Percentiles rank a stretch among this genome's conserved stretches.
Conservation (phyloP, 2,113 vertebrate species). For the Puffinus mauretanicus region DNA sequence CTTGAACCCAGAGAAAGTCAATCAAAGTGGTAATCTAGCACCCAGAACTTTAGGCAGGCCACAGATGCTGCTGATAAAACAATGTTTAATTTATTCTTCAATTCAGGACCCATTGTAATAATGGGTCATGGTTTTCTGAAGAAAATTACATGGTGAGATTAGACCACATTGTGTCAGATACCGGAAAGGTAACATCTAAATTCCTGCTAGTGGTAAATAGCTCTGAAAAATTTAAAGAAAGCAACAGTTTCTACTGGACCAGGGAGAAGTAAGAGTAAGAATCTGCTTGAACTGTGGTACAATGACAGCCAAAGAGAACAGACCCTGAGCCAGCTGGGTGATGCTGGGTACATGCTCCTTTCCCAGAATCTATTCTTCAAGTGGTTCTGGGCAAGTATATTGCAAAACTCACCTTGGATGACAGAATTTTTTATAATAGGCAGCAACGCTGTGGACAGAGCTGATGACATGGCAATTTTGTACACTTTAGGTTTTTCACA, state of each 20-base stretch:
- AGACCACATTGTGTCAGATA: background rate
- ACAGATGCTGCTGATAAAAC: background rate
- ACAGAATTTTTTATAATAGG: background rate
- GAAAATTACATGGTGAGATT: background rate
- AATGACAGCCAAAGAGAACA: background rate
- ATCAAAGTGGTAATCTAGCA: background rate
- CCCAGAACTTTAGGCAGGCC: background rate
- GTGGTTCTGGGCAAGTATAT: background rate
- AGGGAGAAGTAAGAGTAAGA: background rate
- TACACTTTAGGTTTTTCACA: background rate
- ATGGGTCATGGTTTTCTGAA: accelerated
- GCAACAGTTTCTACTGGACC: background rate
- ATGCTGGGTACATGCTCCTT: background rate
- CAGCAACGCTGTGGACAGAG: background rate
- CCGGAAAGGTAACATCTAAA: background rate
- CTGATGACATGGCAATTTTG: background rate
- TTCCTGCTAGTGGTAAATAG: background rate
- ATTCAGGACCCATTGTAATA: background rate
- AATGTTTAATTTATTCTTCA: background rate
- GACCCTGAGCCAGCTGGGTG: background rate
- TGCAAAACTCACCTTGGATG: background rate
- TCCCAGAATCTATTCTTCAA: background rate
- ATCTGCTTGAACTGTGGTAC: background rate
- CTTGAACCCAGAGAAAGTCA: background rate
- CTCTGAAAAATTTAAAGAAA: background rate